Evolutionary conservation across 1,140 invertebrate genomes (phyloP), one percentile per base, ranked within the genome.

Genomic region (Trichomalopsis sarcophagae): DNA sequence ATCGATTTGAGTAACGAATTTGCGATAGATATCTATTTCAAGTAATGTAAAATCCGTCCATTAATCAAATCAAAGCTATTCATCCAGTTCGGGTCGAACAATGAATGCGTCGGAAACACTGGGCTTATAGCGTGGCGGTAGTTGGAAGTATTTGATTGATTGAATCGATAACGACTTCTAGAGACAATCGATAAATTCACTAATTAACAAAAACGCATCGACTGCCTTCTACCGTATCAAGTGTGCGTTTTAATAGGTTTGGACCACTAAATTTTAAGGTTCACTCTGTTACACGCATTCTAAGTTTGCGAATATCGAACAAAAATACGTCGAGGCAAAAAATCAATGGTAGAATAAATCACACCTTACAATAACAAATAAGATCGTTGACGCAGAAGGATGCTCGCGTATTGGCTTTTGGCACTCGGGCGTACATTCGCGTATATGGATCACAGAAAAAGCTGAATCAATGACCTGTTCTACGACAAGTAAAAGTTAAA

Each of bases 211-310:
- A 33, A 73, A 81, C 80, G 44, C 44, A 81, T 33, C 17, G 30
- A 30, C 21, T 21, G 40, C 50, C 0, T 55, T 44, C 17, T 81
- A 73, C 4, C 6, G 7, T 62, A 62, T 7, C 40, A 21, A 3
- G 6, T 74, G 69, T 81, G 80, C 68, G 80, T 55, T 71, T 81
- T 13, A 33, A 23, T 73, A 50, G 47, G 69, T 81, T 81, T 81
- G 80, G 68, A 81, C 80, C 80, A 9, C 68, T 81, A 81, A 80
- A 73, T 81, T 69, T 81, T 81, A 73, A 81, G 55, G n/a, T 62
- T 62, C 55, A 62, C 14, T 17, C 55, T 62, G 21, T 21, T 62
- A 5, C 17, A 21, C 55, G 21, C 55, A 62, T 62, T 21, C 7
- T 6, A n/a, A 55, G 50, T 21, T 55, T 14, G 50, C 50, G 14